Conservation (phyloP, 2,113 vertebrate genomes). For the Tichodroma muraria region DNA sequence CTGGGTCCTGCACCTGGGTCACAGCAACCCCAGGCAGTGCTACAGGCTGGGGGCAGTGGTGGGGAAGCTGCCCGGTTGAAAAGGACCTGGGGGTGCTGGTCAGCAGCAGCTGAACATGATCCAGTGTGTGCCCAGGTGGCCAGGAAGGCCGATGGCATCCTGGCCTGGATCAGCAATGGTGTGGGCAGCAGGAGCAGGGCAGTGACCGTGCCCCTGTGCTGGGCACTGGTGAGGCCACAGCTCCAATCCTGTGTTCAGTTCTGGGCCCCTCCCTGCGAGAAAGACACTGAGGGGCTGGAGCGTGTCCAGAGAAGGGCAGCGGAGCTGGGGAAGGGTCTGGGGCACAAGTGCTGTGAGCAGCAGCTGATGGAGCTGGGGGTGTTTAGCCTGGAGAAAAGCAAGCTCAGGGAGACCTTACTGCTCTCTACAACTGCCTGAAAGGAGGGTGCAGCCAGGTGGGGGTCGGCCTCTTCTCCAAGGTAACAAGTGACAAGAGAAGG, state of each 20-base stretch:
- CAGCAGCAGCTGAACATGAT: fast-evolving
- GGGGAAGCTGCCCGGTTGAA: fast-evolving
- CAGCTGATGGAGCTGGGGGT: neutral
- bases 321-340: neutral
- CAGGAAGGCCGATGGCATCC: neutral
- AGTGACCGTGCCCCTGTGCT: neutral
- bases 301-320: neutral
- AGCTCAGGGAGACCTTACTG: fast-evolving
- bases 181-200: neutral
- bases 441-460: neutral
- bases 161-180: neutral
- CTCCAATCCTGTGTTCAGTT: neutral
- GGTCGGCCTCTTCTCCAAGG: fast-evolving
- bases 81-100: neutral
- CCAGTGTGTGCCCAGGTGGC: neutral
- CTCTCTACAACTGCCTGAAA: neutral
- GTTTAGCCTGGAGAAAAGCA: neutral
- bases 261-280: neutral
- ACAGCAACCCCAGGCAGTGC: neutral
- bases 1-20: neutral
- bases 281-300: neutral
- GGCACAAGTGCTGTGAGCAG: fast-evolving
- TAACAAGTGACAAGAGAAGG: neutral
- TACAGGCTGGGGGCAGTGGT: neutral
- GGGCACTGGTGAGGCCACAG: neutral